Conservation (phyloP, 2,888 invertebrate species). For the Nemoura dubitans region DNA sequence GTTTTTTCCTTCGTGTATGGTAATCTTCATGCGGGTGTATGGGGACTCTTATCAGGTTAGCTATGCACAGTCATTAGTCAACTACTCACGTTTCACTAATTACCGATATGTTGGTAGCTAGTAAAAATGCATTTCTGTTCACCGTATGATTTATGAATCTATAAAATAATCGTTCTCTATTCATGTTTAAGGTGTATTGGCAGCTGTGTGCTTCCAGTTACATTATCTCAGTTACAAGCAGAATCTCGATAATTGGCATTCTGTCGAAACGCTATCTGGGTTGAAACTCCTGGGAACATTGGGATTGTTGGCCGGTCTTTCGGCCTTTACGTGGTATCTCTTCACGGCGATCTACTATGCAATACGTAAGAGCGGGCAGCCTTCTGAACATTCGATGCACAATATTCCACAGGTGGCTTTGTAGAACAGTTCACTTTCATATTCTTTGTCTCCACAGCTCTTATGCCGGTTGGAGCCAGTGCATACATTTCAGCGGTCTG, state of each 20-base stretch:
- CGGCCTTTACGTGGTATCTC: constrained; percentile 52
- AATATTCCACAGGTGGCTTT: not conserved
- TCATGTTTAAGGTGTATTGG: constrained; percentile 43
- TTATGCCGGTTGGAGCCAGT: constrained; percentile 52
- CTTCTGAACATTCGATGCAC: no score
- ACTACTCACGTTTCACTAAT: not conserved
- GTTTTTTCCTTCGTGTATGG: constrained; percentile 39
- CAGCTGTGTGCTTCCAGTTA: constrained; percentile 43
- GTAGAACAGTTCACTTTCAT: not conserved
- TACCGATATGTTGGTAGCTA: no score
- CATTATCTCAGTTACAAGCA: constrained; percentile 40
- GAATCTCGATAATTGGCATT: constrained; percentile 45
- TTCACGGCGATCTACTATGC: constrained; percentile 53
- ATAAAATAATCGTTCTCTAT: not conserved
- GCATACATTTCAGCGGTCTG: constrained; percentile 54
- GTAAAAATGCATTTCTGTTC: not conserved
- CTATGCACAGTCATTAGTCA: not conserved
- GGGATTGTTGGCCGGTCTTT: constrained; percentile 39
- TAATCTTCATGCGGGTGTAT: constrained; percentile 45
- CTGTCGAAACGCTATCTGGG: constrained; percentile 39
- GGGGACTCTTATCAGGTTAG: constrained; percentile 45
- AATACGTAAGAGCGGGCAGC: constrained; percentile 53
- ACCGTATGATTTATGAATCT: not conserved
- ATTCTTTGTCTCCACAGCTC: constrained; percentile 49
- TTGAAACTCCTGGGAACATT: constrained; percentile 43